Conservation (phyloP, 1,140 invertebrate species). For the Trichomalopsis sarcophagae region DNA sequence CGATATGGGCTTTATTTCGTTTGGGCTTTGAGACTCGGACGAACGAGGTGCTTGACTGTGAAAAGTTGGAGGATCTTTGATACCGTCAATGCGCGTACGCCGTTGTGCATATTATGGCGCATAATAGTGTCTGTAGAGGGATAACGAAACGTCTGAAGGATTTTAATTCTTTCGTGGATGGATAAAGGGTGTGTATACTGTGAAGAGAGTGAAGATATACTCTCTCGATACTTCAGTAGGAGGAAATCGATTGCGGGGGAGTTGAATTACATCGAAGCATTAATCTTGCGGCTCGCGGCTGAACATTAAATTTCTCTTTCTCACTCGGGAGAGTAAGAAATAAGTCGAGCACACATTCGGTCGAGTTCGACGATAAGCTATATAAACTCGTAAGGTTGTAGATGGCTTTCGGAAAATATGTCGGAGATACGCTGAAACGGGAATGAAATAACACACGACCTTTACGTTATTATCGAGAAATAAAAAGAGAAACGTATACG, state of each 20-base stretch:
- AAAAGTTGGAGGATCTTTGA: no score
- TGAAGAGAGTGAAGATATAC: no score
- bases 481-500: no score
- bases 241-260: neutral
- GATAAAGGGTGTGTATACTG: no score
- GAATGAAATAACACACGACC: neutral
- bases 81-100: no score
- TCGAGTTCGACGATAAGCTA: neutral
- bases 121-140: neutral
- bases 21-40: neutral
- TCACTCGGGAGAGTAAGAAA: neutral
- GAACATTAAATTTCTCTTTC: conserved; percentile 22
- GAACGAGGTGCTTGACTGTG: neutral
- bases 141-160: neutral
- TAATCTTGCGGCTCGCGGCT: neutral
- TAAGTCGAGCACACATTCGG: neutral
- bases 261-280: neutral
- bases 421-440: neutral
- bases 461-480: no score
- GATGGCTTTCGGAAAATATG: neutral
- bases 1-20: neutral
- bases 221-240: no score
- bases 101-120: neutral
- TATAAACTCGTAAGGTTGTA: neutral
- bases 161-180: no score